A percentile compares a stretch with the other conserved stretches of the same genome.
Evolutionary conservation across 2,113 vertebrate genomes (phyloP).

Genomic region (Eurypyga helias): DNA sequence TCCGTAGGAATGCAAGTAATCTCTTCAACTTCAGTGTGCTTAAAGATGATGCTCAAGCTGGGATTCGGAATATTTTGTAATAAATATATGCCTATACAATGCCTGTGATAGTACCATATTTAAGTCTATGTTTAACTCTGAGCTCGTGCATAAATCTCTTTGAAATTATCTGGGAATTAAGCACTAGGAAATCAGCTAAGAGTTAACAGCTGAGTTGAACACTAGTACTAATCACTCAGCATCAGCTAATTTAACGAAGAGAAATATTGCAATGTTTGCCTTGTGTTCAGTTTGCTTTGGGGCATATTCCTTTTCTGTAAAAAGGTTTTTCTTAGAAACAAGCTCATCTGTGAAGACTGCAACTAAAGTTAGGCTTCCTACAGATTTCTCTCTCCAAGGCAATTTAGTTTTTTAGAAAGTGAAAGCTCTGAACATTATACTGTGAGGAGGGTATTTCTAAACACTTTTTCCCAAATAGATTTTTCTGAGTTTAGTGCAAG

Average conservation of each 20-base stretch:
- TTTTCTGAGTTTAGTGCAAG: neutral
- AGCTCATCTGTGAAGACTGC: neutral
- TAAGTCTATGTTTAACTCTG: neutral
- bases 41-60: neutral
- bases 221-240: constrained; percentile 8
- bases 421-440: neutral
- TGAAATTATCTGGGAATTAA: constrained; percentile 15
- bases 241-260: neutral
- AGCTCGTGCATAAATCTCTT: neutral
- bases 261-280: neutral
- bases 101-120: neutral
- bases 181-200: neutral
- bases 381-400: neutral
- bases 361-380: constrained; percentile 1
- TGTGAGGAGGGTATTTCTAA: neutral
- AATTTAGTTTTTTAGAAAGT: neutral
- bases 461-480: neutral
- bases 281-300: neutral
- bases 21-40: neutral
- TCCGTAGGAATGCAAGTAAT: neutral
- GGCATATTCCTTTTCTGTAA: neutral
- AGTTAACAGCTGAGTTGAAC: constrained; percentile 27
- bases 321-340: neutral
- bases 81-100: neutral
- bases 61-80: neutral